phyloP scores from a whole-genome alignment of 2,113 vertebrate genomes.

The Melierax canorus region DNA sequence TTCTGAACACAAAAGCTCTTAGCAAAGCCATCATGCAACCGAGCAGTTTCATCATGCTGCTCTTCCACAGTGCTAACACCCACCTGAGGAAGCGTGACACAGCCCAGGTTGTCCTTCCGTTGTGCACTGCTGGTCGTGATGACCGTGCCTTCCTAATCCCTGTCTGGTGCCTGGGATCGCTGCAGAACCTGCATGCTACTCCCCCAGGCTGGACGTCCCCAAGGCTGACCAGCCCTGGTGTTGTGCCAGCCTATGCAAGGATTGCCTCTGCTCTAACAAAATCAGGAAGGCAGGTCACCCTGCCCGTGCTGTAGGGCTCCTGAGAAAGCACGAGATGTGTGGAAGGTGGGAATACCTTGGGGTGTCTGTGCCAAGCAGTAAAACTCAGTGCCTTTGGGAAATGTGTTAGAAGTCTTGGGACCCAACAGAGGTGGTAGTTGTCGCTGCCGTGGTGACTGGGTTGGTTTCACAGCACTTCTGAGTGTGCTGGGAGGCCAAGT shows the following conservation, averaged over 20 bases:
- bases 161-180: accelerated
- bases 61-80: too few relatives aligned
- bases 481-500: not conserved
- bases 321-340: not conserved
- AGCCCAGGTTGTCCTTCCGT: not conserved
- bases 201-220: not conserved
- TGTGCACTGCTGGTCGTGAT: accelerated
- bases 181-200: not conserved
- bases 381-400: not conserved
- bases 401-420: not conserved
- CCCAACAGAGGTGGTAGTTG: not conserved
- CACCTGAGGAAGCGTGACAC: accelerated
- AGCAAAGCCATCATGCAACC: accelerated
- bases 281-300: not conserved
- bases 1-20: not conserved
- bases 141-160: accelerated
- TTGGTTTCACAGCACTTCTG: not conserved
- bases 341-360: not conserved
- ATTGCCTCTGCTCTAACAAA: not conserved
- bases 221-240: too few relatives aligned
- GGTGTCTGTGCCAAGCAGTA: not conserved
- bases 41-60: not conserved
- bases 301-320: not conserved
- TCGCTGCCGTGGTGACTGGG: not conserved
- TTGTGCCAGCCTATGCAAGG: too few relatives aligned